These are phyloP conservation scores for Erinaceus europaeus DNA, from an alignment of 2,113 vertebrate genomes.

Conservation along the genomic window DNA sequence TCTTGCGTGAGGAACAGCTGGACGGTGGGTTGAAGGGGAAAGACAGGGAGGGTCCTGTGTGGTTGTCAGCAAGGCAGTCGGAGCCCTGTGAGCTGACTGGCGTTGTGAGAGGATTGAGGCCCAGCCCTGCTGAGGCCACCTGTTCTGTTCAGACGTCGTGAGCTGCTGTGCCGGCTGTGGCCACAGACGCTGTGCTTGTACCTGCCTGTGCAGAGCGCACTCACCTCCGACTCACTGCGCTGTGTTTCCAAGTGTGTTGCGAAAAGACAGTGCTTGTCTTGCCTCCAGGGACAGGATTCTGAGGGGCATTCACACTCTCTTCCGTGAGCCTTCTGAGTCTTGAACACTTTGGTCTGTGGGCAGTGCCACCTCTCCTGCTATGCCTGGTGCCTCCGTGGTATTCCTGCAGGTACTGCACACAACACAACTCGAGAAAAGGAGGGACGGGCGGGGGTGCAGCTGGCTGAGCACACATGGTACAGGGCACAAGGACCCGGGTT, in stretches of 20 bases:
- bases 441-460: too few species aligned
- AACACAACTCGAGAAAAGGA: too few species aligned
- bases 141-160: accelerated
- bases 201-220: too few species aligned
- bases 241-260: too few species aligned
- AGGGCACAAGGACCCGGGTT: too few species aligned
- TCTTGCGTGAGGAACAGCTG: background rate
- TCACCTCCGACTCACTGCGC: too few species aligned
- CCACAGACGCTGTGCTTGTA: background rate
- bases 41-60: accelerated
- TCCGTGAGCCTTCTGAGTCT: background rate
- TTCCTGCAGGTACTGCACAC: too few species aligned
- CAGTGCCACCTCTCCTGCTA: too few species aligned
- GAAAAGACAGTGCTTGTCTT: background rate
- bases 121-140: background rate
- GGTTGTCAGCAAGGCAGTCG: too few species aligned
- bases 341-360: background rate
- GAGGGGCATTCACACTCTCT: background rate
- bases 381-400: too few species aligned
- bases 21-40: accelerated
- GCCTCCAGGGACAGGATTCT: background rate
- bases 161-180: background rate
- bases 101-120: background rate
- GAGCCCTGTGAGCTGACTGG: too few species aligned
- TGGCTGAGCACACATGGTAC: too few species aligned